phyloP scores from a whole-genome alignment of 2,797 vertebrate genomes.

The Borostomias antarcticus region DNA sequence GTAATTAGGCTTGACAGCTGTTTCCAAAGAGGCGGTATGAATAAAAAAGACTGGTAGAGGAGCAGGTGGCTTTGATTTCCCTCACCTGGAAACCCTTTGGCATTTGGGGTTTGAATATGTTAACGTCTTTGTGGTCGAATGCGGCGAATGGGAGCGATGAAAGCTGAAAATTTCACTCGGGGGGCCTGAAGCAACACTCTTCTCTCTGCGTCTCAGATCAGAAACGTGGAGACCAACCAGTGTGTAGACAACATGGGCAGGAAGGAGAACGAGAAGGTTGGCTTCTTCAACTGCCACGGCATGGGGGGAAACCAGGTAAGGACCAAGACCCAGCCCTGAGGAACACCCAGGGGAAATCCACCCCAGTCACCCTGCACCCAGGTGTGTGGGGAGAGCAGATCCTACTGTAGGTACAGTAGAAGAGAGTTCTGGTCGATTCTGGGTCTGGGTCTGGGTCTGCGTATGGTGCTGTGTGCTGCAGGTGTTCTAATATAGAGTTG shows the following conservation, averaged over 20 bases:
- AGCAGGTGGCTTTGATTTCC: neutral
- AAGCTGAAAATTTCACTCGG: neutral
- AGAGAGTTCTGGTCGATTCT: too few species aligned
- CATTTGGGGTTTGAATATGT: neutral
- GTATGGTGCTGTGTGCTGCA: too few species aligned
- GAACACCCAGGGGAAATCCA: neutral
- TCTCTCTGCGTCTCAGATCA: constrained; percentile 78
- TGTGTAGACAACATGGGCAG: constrained; percentile 99
- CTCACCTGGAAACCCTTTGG: constrained; percentile 5
- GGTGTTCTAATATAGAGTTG: too few species aligned
- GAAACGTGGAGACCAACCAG: constrained; percentile 98
- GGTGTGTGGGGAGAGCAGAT: too few species aligned
- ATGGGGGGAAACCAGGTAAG: constrained; percentile 99
- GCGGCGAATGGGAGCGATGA: neutral
- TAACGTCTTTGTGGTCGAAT: neutral
- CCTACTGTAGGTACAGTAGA: too few species aligned
- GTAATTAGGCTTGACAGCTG: constrained; percentile 27
- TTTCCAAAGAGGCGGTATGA: constrained; percentile 8
- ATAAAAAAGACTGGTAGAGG: neutral
- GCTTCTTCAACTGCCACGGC: constrained; percentile 98
- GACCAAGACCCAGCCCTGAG: neutral
- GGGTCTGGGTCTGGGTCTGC: too few species aligned
- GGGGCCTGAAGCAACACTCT: neutral
- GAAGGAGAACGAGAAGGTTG: constrained; percentile 98
- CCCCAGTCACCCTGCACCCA: too few species aligned